These are phyloP conservation scores for Coregonus clupeaformis DNA, from an alignment of 2,113 vertebrate genomes.

Conservation along the genomic window DNA sequence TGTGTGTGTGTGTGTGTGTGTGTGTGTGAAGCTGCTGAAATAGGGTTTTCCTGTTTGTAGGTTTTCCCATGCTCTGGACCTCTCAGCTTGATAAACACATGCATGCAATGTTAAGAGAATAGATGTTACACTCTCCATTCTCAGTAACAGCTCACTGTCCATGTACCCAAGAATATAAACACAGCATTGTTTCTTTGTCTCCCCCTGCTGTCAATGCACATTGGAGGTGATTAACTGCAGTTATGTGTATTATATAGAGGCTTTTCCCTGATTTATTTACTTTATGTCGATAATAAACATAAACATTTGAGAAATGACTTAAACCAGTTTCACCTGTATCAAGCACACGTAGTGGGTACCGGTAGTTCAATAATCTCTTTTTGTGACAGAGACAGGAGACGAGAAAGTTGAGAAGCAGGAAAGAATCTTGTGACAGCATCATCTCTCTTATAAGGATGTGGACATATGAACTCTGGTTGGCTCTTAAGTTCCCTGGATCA, in stretches of 20 bases:
- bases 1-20: not conserved
- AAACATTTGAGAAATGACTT: too few species aligned
- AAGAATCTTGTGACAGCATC: constrained; percentile 41
- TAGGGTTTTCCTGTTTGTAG: not conserved
- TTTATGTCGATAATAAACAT: not conserved
- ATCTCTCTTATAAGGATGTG: constrained; percentile 39
- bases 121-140: too few species aligned
- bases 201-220: not conserved
- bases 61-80: not conserved
- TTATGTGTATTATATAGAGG: too few species aligned
- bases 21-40: not conserved
- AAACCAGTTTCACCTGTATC: too few species aligned
- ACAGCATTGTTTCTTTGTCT: constrained; percentile 4
- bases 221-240: not conserved
- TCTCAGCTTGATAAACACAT: too few species aligned
- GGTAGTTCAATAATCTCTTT: too few species aligned
- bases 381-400: too few species aligned
- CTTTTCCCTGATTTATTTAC: too few species aligned
- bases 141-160: too few species aligned
- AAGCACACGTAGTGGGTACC: too few species aligned
- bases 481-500: constrained; percentile 48
- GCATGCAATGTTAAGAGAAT: too few species aligned
- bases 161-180: not conserved
- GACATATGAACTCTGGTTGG: constrained; percentile 37
- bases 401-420: too few species aligned